Evolutionary conservation across 1,140 invertebrate genomes (phyloP), one percentile per base, ranked within the genome.

Genomic region (Macrobrachium nipponense): DNA sequence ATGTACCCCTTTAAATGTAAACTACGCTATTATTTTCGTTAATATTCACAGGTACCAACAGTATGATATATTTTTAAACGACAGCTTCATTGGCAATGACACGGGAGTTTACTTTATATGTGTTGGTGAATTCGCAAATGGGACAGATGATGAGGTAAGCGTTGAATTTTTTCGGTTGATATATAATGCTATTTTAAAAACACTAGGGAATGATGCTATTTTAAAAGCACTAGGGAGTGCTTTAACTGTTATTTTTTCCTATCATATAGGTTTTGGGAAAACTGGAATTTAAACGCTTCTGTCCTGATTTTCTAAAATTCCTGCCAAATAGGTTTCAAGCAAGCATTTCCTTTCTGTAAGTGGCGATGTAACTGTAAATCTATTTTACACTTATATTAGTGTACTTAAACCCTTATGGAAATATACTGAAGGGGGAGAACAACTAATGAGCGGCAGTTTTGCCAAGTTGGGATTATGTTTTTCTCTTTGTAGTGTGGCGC

Each of bases 21-120:
- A 23, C 0, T 15, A 8, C 12, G 2, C 18, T 20, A 6, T 18
- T 23, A 23, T 1, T 70, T 70, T 43, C 20, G 10, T 70, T 17
- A 15, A 70, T 51, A 51, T 27, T 12, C n/a, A 0, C 17, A 70
- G 68, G 23, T 70, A 27, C 72, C 90, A 89, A 1, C 60, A 90
- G 18, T 80, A 80, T 70, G 79, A 64, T n/a, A 62, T 80, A 14
- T 80, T 60, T 2, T 51, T 80, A 6, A 51, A 36, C 8, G 59
- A 80, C 43, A 36, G 6, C 14, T 80, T 68, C 60, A 60, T 62
- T 44, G 17, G n/a, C n/a, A 80, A 80, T n/a, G 44, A 88, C 43
- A 90, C 90, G 20, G 90, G 90, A 2, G 89, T 89, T 59, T 90
- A 90, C 72, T 90, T 90, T 59, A 36, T 90, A n/a, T 90, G 90